Base-by-base conservation (phyloP, 2,888 invertebrate genomes). In the Megaustenia siamemsis region DNA sequence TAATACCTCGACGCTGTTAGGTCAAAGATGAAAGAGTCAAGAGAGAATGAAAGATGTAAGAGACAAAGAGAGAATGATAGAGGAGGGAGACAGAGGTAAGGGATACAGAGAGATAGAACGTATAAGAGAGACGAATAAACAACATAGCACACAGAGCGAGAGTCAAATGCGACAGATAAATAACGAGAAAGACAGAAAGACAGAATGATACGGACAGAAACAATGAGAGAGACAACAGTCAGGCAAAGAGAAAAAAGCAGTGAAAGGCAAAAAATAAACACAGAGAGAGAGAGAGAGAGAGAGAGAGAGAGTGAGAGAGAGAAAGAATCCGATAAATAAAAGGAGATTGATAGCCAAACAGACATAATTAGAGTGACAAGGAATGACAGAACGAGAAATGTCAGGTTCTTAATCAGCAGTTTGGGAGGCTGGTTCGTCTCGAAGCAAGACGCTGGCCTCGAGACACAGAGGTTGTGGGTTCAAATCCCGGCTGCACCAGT, bases 151-250 rank as follows among this genome's bases (percentile, higher is more conserved):
- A 53, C 40, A 83, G 68, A 66, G 1, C 68, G 77, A 66, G 56
- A 78, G 43, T 68, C 38, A 77, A 45, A 66, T 24, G 38, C 1
- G 53, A 5, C n/a, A 82, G 73, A 82, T 4, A 43, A 4, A 63
- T 18, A 73, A 40, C 6, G 43, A 73, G 73, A 73, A 12, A 56
- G 82, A 73, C 28, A 71, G 56, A 76, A 43, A 66, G 28, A 66
- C 28, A 66, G 56, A 79, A 2, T 28, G 45, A 66, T 43, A 66
- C 8, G 43, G 5, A 43, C 43, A 45, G 45, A 32, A 38, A 18
- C 8, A 32, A 66, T 10, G 32, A 32, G 38, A 35, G 28, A 24
- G 10, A 35, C 21, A 80, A 53, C 43, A 63, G 24, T 32, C 12
- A 45, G 49, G 69, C 45, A 49, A 21, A 69, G 32, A 80, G 21